Base-by-base conservation (phyloP, 2,888 invertebrate species). In the Ormyrus labotus region DNA sequence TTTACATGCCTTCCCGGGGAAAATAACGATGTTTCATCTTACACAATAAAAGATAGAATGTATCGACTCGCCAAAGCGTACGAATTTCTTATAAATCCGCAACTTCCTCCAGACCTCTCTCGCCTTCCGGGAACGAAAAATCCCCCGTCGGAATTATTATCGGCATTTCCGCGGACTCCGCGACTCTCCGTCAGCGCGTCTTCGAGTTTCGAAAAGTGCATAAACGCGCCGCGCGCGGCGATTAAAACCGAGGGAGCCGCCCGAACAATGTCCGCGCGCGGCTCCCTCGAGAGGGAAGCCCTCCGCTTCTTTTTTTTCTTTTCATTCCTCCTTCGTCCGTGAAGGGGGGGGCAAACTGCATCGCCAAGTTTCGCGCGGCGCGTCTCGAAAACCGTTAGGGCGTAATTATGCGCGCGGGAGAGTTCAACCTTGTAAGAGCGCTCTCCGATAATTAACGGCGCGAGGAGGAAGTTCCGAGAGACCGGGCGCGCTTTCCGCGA, bases 201-300 rank as follows among this genome's bases (percentile, higher is more conserved):
- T 68, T 68, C 63, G 72, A 72, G 72, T 72, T 72, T 63, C 47
- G 19, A 72, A 72, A 72, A 72, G 53, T 72, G 34, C 47, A 5
- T n/a, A 48, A 19, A 10, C n/a, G 45, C 0, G 53, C 57, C 6
- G 53, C 7, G 51, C 6, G 53, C 7, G 51, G 48, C 61, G 53
- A 72, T 72, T 72, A 72, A 72, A 72, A 72, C 53, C 19, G 19
- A 19, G 19, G 1, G 19, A 72, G 63, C 45, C 45, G 72, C 61
- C 58, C 71, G 48, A 64, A 71, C 70, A 70, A 78, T 78, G 64
- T 50, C 7, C 65, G 51, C 82, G 82, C 81, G 74, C 72, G 57
- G 55, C 70, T 58, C 63, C 47, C 63, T 63, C 19, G 19, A 19
- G 19, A 13, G 13, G 13, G 13, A 13, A 19, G 19, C 19, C 47